Evolutionary conservation across 2,797 vertebrate species (phyloP), one percentile per base, ranked within the genome.

Genomic region (Hephaestus fuliginosus): DNA sequence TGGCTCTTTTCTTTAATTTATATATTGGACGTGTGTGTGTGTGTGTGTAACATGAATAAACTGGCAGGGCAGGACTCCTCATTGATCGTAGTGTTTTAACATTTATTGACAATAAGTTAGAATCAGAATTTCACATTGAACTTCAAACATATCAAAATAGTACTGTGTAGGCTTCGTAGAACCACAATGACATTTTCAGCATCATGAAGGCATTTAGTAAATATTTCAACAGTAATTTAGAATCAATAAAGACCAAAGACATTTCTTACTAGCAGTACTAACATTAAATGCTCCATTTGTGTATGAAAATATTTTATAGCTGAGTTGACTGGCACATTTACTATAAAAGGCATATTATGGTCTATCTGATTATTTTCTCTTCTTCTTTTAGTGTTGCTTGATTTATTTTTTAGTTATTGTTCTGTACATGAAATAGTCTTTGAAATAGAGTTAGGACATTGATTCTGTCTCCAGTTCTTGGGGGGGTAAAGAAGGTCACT

Each of bases 121-220:
- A 87, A 62, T 86, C 25, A 25, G 78, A 61, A 82, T 86, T 90
- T 84, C 74, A 91, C 88, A 86, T 77, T 86, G 28, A 89, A 85
- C 82, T 84, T 83, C 44, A 78, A 73, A 92, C 90, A 93, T 95
- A 93, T 92, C 85, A 93, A 94, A 94, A 94, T 93, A 92, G 62
- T 75, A 84, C 51, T 70, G 70, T 88, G 74, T 83, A 81, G 80
- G 75, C 67, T 91, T 92, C 70, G 78, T 82, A 82, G 74, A 85
- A 87, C 62, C 80, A 91, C 87, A 83, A 22, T 55, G 81, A 88
- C 79, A 81, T 61, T 80, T 78, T 81, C 57, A 67, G 41, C 65
- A 72, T 87, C 63, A 75, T 84, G 72, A 89, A 89, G 87, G 77
- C 74, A 78, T 89, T 89, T 71, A 82, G 78, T 61, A 88, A 83